A percentile compares a stretch with the other conserved stretches of the same genome.
Evolutionary conservation across 2,113 vertebrate genomes (phyloP).

Genomic region (chimpanzee (Pan troglodytes)): NHGRI_mPanTro3-v2.1_pri NC_072408.2:87336501-87337000

Average conservation of each 20-base stretch:
- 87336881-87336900: background rate
- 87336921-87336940: background rate
- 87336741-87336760: background rate
- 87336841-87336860: background rate
- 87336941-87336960: background rate
- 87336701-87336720: background rate
- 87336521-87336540: background rate
- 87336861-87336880: background rate
- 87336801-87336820: background rate
- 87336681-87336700: background rate
- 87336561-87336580: background rate
- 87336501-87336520: background rate
- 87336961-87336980: background rate
- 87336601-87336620: background rate
- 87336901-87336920: background rate
- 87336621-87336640: constrained; percentile 14
- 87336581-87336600: background rate
- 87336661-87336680: background rate
- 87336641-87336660: background rate
- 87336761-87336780: background rate
- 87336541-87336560: background rate
- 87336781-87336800: background rate
- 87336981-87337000: background rate
- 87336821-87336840: background rate
- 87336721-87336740: too few relatives aligned